Evolutionary conservation across 2,888 invertebrate species (phyloP).

Genomic region (Trichacis sp.): DNA sequence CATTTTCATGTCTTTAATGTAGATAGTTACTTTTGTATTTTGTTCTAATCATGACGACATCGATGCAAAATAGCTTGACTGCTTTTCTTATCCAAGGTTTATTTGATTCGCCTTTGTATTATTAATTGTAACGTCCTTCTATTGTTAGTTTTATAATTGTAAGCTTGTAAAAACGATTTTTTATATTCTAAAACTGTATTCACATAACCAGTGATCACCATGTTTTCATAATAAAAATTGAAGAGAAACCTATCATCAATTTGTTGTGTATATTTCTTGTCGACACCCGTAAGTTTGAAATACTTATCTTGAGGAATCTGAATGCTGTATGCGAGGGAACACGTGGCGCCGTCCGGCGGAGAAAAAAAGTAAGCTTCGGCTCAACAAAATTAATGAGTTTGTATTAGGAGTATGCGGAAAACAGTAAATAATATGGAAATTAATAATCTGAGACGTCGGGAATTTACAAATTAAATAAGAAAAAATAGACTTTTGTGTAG

Average conservation of each 20-base stretch:
- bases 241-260: too few relatives aligned
- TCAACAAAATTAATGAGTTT: too few relatives aligned
- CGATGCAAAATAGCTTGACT: constrained; percentile 8
- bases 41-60: not conserved
- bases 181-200: not conserved
- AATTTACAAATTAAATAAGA: too few relatives aligned
- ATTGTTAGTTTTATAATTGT: not conserved
- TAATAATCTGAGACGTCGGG: too few relatives aligned
- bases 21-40: constrained; percentile 1
- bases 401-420: too few relatives aligned
- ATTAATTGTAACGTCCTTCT: not conserved
- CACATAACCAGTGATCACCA: not conserved
- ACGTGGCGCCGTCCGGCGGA: too few relatives aligned
- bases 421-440: too few relatives aligned
- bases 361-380: too few relatives aligned
- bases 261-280: too few relatives aligned
- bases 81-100: not conserved
- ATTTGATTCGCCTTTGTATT: not conserved
- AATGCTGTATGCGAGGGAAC: too few relatives aligned
- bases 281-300: not conserved
- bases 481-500: too few relatives aligned
- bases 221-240: not conserved
- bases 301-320: too few relatives aligned
- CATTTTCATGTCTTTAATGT: not conserved
- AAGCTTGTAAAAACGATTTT: constrained; percentile 7